Conservation (phyloP, 2,797 vertebrate species). For the Myripristis murdjan region DNA sequence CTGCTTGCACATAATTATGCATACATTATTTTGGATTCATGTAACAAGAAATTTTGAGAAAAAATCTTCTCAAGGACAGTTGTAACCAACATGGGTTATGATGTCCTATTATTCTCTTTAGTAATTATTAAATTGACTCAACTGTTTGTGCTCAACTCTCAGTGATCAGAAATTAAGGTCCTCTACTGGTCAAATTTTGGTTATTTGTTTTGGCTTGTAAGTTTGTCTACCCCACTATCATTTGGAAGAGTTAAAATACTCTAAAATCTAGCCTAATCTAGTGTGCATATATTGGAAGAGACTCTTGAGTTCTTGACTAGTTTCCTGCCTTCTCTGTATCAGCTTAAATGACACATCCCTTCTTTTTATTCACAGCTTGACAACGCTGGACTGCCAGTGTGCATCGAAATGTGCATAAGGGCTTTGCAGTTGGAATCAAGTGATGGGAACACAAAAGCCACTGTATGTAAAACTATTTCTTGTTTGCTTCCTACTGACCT, state of each 20-base stretch:
- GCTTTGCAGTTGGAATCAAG: constrained; percentile 93
- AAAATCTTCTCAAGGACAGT: too few relatives aligned
- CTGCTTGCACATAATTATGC: too few relatives aligned
- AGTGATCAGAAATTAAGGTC: background rate
- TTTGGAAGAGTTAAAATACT: background rate
- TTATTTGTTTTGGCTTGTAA: too few relatives aligned
- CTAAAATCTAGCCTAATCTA: too few relatives aligned
- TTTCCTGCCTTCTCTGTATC: background rate
- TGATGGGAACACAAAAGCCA: constrained; percentile 92
- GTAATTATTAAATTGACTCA: too few relatives aligned
- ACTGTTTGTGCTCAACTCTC: background rate
- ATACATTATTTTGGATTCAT: too few relatives aligned
- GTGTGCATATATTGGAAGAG: too few relatives aligned
- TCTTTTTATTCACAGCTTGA: constrained; percentile 78
- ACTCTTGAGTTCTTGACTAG: background rate
- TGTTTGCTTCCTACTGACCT: constrained; percentile 95
- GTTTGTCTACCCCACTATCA: background rate
- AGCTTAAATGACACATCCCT: background rate
- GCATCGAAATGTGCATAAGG: constrained; percentile 95
- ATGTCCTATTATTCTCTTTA: too few relatives aligned
- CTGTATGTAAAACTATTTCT: constrained; percentile 97
- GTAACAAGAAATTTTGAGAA: too few relatives aligned
- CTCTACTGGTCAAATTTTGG: too few relatives aligned
- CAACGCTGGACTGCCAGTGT: constrained; percentile 90
- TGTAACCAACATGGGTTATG: too few relatives aligned